Base-by-base conservation (phyloP, 2,797 vertebrate species). In the Lagodon rhomboides region DNA sequence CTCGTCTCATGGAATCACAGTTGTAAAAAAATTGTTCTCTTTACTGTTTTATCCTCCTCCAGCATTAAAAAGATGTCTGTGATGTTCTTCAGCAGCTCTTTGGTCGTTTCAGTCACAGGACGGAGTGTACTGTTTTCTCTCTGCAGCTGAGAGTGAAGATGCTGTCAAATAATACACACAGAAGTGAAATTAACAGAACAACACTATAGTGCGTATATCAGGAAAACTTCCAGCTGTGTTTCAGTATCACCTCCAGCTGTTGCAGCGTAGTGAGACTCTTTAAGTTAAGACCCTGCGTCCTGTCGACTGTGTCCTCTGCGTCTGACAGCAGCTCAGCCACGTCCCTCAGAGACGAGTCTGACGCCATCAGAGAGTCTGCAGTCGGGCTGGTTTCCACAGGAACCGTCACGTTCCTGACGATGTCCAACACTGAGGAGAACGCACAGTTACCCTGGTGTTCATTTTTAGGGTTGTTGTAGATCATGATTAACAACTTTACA, bases 241-340 rank as follows among this genome's bases (percentile, higher is more conserved):
- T 41, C 12, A 61, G 16, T 1, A 59, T 92, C 94, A 98, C 97
- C 97, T 95, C 93, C 77, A 97, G 80, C 54, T 94, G 87, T 71
- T 93, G 94, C 53, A 97, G 59, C 9, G 83, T 53, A 3, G 86
- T 77, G 66, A 68, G 70, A 0, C 96, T 96, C 43, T 92, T 90
- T 46, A 78, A 87, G 91, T 96, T 97, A 5, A 96, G 88, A 69
- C 72, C 77, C 23, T 85, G 82, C n/a, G 95, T 93, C 73, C 92
- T 90, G 73, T 90, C 85, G 3, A 94, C 85, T 74, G 91, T 88
- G 64, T 89, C 87, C 0, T 81, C 74, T 0, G 96, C 94, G 4
- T 94, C 89, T 83, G 89, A 92, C 60, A 97, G 85, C 41, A 88
- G 86, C 25, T 92, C 83, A 5, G 65, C 89, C 70, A 97, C 89